Evolutionary conservation across 2,888 invertebrate genomes (phyloP), one percentile per base, ranked within the genome.

Genomic region (Apoda limacodes): DNA sequence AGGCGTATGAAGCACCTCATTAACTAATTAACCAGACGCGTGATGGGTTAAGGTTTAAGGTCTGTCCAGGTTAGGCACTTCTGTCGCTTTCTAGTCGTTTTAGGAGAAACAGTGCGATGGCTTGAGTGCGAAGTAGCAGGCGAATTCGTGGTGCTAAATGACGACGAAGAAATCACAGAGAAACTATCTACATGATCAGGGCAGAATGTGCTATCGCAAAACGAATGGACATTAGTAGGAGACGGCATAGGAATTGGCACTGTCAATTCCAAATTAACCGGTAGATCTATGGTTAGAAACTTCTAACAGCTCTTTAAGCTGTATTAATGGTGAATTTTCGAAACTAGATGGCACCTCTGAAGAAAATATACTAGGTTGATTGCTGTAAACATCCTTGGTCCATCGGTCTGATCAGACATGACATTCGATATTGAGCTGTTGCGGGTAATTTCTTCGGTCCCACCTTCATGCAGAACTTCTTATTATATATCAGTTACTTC

Each of bases 201-300:
- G 28, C 28, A 28, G 28, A 28, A 28, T 28, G n/a, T n/a, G n/a
- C n/a, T 26, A 15, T 37, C 14, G 10, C 33, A 32, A 15, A 20
- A 32, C 9, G 32, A 25, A 31, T 36, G 38, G 24, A 9, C 24
- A 22, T 35, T 35, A 25, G 22, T 20, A 20, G 39, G 39, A 20
- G 39, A 39, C 22, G 39, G 39, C 31, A 39, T 39, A 27, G 39
- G 33, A 25, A 34, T 37, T 27, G 34, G 36, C n/a, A 39, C 32
- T 23, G 33, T 29, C 9, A 35, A 26, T 26, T 36, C 27, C 11
- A 10, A 34, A 37, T 30, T 30, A 36, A 28, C 19, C 25, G 32
- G 28, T 9, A 33, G 29, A 32, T 27, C 29, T 24, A 4, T n/a
- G 11, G 11, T 30, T 19, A 30, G 30, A 30, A 32, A 21, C 25